Percentiles rank a stretch among this genome's conserved stretches.
phyloP scores from a whole-genome alignment of 2,888 invertebrate species.

The Syrista parreyssii region DNA sequence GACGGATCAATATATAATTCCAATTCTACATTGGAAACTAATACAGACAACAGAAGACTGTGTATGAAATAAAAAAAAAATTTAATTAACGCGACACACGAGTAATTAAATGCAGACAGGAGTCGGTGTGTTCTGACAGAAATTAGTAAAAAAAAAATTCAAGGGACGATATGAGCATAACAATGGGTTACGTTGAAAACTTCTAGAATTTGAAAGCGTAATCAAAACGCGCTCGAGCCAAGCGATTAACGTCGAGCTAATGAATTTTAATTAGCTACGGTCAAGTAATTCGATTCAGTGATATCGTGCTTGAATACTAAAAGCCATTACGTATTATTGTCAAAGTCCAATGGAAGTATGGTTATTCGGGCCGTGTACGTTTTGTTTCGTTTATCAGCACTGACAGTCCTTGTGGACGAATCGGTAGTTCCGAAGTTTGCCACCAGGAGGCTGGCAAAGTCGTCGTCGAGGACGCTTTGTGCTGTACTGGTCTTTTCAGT shows the following conservation, averaged over 20 bases:
- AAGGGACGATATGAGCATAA: neutral
- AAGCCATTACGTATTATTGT: neutral
- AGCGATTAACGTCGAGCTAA: neutral
- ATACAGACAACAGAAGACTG: neutral
- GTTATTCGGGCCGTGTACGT: neutral
- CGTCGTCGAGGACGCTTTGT: neutral
- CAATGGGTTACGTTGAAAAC: neutral
- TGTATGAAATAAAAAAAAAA: neutral
- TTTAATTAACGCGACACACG: neutral
- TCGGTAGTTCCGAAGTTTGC: neutral
- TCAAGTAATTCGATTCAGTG: neutral
- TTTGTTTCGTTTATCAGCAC: neutral
- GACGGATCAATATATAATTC: neutral
- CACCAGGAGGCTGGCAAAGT: neutral
- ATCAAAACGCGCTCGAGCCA: neutral
- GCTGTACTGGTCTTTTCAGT: neutral
- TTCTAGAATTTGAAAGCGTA: neutral
- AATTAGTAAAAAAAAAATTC: neutral
- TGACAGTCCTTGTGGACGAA: neutral
- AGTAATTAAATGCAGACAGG: neutral
- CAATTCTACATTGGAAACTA: neutral
- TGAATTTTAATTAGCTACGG: neutral
- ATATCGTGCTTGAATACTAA: neutral
- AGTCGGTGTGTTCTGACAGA: neutral
- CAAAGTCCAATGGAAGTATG: neutral